Base-by-base conservation (phyloP, 1,140 invertebrate species). In the Caenorhabditis remanei region DNA sequence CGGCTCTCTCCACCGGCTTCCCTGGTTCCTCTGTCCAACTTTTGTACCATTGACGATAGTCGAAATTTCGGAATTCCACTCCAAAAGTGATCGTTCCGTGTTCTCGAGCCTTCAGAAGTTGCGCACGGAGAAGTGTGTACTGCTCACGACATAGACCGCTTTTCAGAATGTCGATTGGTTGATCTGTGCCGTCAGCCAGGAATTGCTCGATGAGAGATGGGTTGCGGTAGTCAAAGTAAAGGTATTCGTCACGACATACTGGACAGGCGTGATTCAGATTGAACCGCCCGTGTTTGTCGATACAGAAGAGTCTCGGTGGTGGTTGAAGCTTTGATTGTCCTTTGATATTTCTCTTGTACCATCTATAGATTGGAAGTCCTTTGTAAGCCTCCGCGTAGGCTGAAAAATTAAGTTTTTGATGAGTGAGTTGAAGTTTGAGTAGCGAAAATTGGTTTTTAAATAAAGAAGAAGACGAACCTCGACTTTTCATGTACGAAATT, bases 221-320 rank as follows among this genome's bases (percentile, higher is more conserved):
- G 87, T 92, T 92, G 85, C 93, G 86, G 85, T 92, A 92, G 86
- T 92, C 91, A 83, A 92, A 92, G 85, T 90, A 92, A 8, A 92
- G 75, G 88, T 92, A 92, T 82, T 92, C 91, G 79, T 92, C 91
- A 3, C 91, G 90, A 53, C 91, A 92, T 53, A 87, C 86, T 55
- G 91, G 92, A 84, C 91, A 92, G 24, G 91, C 89, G 79, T 92
- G 63, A 85, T 91, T 92, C 14, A 91, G 61, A 67, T 92, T 92
- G 79, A 92, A 93, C 13, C 90, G 88, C 6, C 91, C 92, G 32
- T 91, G 85, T 85, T 89, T 90, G 48, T 92, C 91, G 63, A 92
- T 92, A 83, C 91, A 92, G 75, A 92, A 91, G 40, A 92, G 87
- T 13, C 91, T 89, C 0, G 91, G 91, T 11, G 89, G 89, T 67